Conservation (phyloP, 2,797 vertebrate species). For the Pseudopleuronectes americanus region DNA sequence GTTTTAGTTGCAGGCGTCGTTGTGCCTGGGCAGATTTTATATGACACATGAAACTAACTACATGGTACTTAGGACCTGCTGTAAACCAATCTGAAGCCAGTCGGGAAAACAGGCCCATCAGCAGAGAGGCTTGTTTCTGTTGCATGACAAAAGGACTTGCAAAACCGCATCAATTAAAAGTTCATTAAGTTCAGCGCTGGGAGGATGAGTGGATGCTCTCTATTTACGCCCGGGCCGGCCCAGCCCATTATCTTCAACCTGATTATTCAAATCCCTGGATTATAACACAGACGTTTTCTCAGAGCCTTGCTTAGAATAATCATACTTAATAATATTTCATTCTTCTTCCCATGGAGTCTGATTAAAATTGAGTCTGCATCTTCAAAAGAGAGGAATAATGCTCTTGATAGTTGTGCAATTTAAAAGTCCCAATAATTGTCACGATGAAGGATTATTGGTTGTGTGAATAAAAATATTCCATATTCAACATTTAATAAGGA, state of each 20-base stretch:
- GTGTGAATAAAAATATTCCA: constrained; percentile 70
- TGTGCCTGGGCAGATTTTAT: constrained; percentile 92
- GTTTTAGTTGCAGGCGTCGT: constrained; percentile 94
- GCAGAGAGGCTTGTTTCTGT: constrained; percentile 83
- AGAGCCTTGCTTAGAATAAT: constrained; percentile 78
- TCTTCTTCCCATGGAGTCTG: constrained; percentile 70
- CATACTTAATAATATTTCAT: constrained; percentile 76
- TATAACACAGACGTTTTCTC: constrained; percentile 79
- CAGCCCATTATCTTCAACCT: constrained; percentile 82
- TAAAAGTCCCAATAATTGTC: constrained; percentile 57
- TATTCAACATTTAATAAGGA: constrained; percentile 56
- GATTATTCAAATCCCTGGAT: constrained; percentile 84
- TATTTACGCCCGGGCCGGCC: constrained; percentile 78
- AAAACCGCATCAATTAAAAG: constrained; percentile 87
- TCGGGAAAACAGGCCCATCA: constrained; percentile 85
- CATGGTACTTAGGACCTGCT: constrained; percentile 85
- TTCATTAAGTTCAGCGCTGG: constrained; percentile 83
- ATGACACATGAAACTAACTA: constrained; percentile 92
- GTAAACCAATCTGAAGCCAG: constrained; percentile 86
- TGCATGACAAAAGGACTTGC: constrained; percentile 85
- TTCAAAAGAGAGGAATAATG: constrained; percentile 72
- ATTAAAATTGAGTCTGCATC: constrained; percentile 75
- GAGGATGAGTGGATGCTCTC: constrained; percentile 81
- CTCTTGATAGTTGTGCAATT: constrained; percentile 68
- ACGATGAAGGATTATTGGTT: constrained; percentile 68